Conservation (phyloP, 2,888 invertebrate species). For the Candidula unifasciata region DNA sequence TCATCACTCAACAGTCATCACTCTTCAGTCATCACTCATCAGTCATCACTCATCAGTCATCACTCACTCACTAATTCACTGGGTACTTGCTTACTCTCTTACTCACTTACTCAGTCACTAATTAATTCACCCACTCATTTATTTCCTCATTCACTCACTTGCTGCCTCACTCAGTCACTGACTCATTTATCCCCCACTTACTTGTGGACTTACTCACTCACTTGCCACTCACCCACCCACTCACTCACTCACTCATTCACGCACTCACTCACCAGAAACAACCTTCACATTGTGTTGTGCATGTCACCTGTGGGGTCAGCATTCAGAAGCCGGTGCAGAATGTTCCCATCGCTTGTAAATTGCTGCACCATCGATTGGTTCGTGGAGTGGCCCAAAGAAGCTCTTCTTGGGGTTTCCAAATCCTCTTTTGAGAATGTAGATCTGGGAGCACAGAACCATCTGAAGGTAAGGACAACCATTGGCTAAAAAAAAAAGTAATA, state of each 20-base stretch:
- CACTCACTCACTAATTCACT: too few relatives aligned
- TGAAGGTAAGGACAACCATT: constrained; percentile 73
- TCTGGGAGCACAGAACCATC: constrained; percentile 79
- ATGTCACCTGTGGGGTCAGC: constrained; percentile 94
- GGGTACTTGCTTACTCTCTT: too few relatives aligned
- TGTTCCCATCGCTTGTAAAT: constrained; percentile 79
- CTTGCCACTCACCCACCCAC: not conserved
- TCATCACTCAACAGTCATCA: too few relatives aligned
- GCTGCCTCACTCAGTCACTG: not conserved
- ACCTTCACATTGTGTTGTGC: constrained; percentile 90
- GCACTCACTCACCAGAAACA: constrained; percentile 80
- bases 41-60: too few relatives aligned
- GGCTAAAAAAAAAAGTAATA: not conserved
- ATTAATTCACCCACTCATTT: not conserved
- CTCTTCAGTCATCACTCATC: too few relatives aligned
- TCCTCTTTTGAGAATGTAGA: constrained; percentile 83
- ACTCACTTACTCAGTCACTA: not conserved
- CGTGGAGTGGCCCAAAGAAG: constrained; percentile 92
- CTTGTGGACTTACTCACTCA: not conserved
- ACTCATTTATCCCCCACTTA: not conserved
- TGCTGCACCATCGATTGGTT: constrained; percentile 79
- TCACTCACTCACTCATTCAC: not conserved
- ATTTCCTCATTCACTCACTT: not conserved
- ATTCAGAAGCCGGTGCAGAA: constrained; percentile 83
- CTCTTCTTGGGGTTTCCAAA: constrained; percentile 87